Evolutionary conservation across 2,113 vertebrate species (phyloP).

Genomic region (Plotosus lineatus): DNA sequence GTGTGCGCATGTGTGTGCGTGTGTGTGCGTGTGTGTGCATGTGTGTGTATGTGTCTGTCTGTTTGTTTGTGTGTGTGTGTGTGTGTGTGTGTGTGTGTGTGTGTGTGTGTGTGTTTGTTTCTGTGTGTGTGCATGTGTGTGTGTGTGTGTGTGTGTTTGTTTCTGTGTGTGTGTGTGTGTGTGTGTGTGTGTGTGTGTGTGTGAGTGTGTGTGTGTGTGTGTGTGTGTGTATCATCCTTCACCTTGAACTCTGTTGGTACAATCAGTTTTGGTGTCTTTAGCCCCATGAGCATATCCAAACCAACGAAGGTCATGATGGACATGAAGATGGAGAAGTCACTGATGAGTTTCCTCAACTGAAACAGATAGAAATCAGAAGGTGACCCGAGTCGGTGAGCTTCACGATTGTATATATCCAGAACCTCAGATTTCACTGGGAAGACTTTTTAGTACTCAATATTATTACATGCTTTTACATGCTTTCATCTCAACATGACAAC

Average conservation of each 20-base stretch:
- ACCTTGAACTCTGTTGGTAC: conserved; percentile 88
- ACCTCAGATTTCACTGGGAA: background rate
- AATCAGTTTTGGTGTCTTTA: conserved; percentile 90
- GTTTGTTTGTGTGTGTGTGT: too few species aligned
- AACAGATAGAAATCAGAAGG: background rate
- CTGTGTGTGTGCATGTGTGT: too few species aligned
- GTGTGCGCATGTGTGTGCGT: too few species aligned
- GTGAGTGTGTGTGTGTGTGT: background rate
- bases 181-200: too few species aligned
- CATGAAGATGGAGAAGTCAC: conserved; percentile 96
- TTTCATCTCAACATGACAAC: background rate
- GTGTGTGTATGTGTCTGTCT: too few species aligned
- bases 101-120: too few species aligned
- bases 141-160: too few species aligned
- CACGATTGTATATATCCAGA: background rate
- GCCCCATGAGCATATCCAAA: conserved; percentile 84
- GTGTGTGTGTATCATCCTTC: conserved; percentile 26
- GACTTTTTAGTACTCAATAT: background rate
- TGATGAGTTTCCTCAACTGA: conserved; percentile 90
- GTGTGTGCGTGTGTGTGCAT: too few species aligned
- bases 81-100: too few species aligned
- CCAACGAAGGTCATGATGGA: conserved; percentile 92
- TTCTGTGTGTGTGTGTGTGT: too few species aligned
- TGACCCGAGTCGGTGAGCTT: background rate
- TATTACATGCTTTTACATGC: background rate